Evolutionary conservation across 2,888 invertebrate species (phyloP).

Genomic region (Orthonevra nobilis): DNA sequence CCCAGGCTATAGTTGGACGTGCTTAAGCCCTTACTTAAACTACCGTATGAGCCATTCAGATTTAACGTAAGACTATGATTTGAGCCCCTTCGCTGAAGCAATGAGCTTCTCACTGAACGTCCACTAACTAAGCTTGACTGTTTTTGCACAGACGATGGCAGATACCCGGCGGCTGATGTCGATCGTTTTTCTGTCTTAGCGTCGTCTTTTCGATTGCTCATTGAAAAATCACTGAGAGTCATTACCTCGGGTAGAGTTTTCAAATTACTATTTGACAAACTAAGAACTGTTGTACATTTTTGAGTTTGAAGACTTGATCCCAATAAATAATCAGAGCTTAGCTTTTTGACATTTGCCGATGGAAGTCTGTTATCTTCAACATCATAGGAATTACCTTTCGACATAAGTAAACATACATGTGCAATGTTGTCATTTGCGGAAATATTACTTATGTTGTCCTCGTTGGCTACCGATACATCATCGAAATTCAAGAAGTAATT

Average conservation of each 20-base stretch:
- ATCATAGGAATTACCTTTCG: constrained; percentile 3
- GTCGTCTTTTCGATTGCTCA: constrained; percentile 34
- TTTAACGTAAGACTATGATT: constrained; percentile 84
- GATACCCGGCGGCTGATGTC: not conserved
- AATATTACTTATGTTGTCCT: constrained; percentile 17
- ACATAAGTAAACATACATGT: not conserved
- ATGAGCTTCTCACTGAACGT: constrained; percentile 48
- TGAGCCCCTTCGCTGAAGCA: constrained; percentile 83
- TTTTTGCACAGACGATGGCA: constrained; percentile 22
- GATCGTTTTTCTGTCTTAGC: constrained; percentile 13
- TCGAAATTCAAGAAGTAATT: constrained; percentile 61
- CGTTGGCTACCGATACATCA: constrained; percentile 39
- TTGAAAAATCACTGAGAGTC: constrained; percentile 84
- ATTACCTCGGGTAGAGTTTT: constrained; percentile 87
- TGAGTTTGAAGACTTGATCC: constrained; percentile 83
- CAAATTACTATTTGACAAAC: constrained; percentile 86
- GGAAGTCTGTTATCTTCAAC: constrained; percentile 12
- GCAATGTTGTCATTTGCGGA: not conserved
- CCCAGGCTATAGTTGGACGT: constrained; percentile 80
- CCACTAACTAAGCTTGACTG: constrained; percentile 16
- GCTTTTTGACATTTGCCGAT: constrained; percentile 22
- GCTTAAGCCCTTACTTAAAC: constrained; percentile 80
- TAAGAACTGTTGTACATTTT: constrained; percentile 82
- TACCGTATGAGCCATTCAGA: constrained; percentile 81
- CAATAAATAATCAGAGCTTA: constrained; percentile 72